Conservation (phyloP, 2,888 invertebrate species). For the Napeogenes sylphis region DNA sequence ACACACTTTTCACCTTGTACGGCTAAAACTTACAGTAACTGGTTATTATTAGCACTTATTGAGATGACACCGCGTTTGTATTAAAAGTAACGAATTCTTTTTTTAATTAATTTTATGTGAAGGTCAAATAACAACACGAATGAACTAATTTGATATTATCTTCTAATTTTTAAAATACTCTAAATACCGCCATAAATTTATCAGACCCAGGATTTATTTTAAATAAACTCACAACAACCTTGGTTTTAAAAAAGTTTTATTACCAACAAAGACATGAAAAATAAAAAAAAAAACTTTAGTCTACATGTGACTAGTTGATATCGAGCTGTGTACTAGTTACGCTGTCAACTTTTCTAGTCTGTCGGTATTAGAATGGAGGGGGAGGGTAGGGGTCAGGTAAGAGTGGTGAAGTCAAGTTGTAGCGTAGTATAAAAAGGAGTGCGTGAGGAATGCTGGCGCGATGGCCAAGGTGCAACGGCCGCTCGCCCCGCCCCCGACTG, state of each 20-base stretch:
- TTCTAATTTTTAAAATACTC: constrained; percentile 48
- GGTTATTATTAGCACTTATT: constrained; percentile 31
- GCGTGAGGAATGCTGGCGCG: constrained; percentile 71
- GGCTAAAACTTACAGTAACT: constrained; percentile 39
- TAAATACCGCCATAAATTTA: constrained; percentile 57
- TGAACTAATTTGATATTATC: constrained; percentile 52
- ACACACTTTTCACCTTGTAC: constrained; percentile 56
- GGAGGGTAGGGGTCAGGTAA: constrained; percentile 46
- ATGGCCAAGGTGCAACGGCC: constrained; percentile 74
- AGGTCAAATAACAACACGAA: constrained; percentile 15
- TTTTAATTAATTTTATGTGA: no score
- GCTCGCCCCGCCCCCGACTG: constrained; percentile 61
- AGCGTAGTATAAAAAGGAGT: constrained; percentile 73
- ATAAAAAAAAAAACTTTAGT: constrained; percentile 53
- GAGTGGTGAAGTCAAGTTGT: constrained; percentile 57
- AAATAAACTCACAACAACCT: constrained; percentile 49
- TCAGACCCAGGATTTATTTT: constrained; percentile 47
- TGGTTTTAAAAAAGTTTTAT: constrained; percentile 45
- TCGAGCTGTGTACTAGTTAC: constrained; percentile 34
- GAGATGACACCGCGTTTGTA: constrained; percentile 19
- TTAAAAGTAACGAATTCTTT: constrained; percentile 9
- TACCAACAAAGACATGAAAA: constrained; percentile 57
- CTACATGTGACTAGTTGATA: constrained; percentile 15
- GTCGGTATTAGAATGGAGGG: constrained; percentile 38
- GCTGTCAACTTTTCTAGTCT: constrained; percentile 45